These are phyloP conservation scores for Linnaemya tessellans DNA, from an alignment of 2,888 invertebrate species.

Conservation along the genomic window DNA sequence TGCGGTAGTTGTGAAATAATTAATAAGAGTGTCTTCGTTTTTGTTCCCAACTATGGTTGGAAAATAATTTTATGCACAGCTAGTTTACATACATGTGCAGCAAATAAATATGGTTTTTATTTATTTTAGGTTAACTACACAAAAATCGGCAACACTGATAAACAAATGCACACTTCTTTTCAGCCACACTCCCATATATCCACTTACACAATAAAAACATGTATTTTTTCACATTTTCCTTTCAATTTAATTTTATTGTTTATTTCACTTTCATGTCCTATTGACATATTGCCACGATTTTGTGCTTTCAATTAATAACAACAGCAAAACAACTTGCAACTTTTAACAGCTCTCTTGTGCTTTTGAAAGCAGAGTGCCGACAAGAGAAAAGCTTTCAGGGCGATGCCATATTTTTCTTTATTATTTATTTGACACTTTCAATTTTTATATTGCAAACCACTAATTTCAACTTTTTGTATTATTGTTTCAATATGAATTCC, in stretches of 20 bases:
- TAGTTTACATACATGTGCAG: no score
- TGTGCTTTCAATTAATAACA: slow-evolving; percentile 17
- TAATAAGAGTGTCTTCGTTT: no score
- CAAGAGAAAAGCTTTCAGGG: background rate
- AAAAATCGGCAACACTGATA: background rate
- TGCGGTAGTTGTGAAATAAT: no score
- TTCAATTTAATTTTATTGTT: slow-evolving; percentile 63
- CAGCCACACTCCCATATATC: background rate
- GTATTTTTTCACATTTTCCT: slow-evolving; percentile 46
- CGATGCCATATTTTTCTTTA: slow-evolving; percentile 5
- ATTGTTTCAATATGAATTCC: no score
- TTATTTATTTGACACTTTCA: background rate
- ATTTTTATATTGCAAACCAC: no score
- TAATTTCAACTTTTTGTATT: no score
- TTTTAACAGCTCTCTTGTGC: slow-evolving; percentile 48
- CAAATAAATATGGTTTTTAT: no score
- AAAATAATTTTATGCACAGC: no score
- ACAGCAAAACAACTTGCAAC: slow-evolving; percentile 8
- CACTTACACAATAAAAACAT: slow-evolving; percentile 19
- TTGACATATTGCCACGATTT: slow-evolving; percentile 64
- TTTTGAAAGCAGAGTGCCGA: slow-evolving; percentile 23
- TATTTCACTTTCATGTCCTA: slow-evolving; percentile 60
- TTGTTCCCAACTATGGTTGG: no score
- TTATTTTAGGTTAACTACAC: background rate
- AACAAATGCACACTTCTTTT: background rate